These are phyloP conservation scores for Perca schrenkii DNA, from an alignment of 2,113 vertebrate genomes.

Conservation along the genomic window DNA sequence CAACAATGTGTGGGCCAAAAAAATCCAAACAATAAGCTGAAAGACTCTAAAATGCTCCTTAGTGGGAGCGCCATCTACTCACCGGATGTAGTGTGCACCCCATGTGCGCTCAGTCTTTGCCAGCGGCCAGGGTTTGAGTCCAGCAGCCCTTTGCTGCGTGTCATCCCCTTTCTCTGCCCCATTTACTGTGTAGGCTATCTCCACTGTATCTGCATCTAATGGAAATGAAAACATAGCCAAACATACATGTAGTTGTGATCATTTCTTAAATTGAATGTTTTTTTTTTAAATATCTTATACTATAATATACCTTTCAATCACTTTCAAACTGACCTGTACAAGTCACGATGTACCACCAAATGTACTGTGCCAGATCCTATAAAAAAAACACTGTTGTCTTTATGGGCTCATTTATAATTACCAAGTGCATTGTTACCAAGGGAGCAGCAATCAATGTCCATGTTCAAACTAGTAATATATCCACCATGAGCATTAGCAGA, in stretches of 20 bases:
- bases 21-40: neutral
- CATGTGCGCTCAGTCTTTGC: no score
- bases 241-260: neutral
- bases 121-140: no score
- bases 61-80: no score
- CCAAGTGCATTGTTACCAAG: conserved; percentile 71
- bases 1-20: no score
- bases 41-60: neutral
- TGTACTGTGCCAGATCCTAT: conserved; percentile 74
- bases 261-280: conserved; percentile 1
- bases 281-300: conserved; percentile 5
- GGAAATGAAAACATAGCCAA: no score
- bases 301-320: conserved; percentile 38
- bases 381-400: conserved; percentile 64
- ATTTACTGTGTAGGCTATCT: no score
- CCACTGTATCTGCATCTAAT: no score
- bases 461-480: conserved; percentile 79
- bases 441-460: conserved; percentile 71
- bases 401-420: conserved; percentile 79
- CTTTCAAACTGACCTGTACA: conserved; percentile 68
- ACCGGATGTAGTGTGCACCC: no score
- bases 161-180: no score
- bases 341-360: conserved; percentile 63
- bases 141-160: no score
- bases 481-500: conserved; percentile 74